Conservation (phyloP, 2,888 invertebrate species). For the Hofmannophila pseudospretella region DNA sequence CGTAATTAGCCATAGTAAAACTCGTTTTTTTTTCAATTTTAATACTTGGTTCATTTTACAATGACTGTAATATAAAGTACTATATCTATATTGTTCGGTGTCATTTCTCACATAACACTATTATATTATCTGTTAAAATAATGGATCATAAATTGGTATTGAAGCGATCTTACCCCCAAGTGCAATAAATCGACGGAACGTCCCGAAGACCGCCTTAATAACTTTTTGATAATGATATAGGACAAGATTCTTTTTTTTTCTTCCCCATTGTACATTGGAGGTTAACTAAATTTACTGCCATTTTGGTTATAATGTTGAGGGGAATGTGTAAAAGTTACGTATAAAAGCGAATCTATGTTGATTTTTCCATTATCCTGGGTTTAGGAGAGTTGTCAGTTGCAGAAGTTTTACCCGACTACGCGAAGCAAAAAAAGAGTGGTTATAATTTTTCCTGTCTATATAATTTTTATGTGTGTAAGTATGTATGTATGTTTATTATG, state of each 20-base stretch:
- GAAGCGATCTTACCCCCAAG: constrained; percentile 6
- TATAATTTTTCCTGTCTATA: too few relatives aligned
- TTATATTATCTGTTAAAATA: not conserved
- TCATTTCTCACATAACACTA: too few relatives aligned
- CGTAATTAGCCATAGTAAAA: too few relatives aligned
- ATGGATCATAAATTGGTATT: constrained; percentile 7
- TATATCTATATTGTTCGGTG: too few relatives aligned
- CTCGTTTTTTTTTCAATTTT: too few relatives aligned
- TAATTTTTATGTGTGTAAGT: too few relatives aligned
- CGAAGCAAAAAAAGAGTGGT: too few relatives aligned
- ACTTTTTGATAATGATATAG: constrained; percentile 50
- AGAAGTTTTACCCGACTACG: not conserved
- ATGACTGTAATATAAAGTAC: too few relatives aligned
- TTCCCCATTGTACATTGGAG: constrained; percentile 26
- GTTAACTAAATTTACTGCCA: constrained; percentile 42
- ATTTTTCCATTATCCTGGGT: constrained; percentile 4
- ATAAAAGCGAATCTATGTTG: constrained; percentile 7
- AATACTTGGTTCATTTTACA: too few relatives aligned
- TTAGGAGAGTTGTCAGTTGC: not conserved
- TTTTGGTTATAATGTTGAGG: constrained; percentile 31
- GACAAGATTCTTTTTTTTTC: constrained; percentile 30
- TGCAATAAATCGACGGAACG: constrained; percentile 30
- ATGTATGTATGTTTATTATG: too few relatives aligned
- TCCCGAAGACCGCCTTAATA: constrained; percentile 32
- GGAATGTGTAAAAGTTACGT: constrained; percentile 36